Percentiles rank a stretch among this genome's conserved stretches.
Conservation (phyloP, 1,140 invertebrate species). For the Colletes gigas region DNA sequence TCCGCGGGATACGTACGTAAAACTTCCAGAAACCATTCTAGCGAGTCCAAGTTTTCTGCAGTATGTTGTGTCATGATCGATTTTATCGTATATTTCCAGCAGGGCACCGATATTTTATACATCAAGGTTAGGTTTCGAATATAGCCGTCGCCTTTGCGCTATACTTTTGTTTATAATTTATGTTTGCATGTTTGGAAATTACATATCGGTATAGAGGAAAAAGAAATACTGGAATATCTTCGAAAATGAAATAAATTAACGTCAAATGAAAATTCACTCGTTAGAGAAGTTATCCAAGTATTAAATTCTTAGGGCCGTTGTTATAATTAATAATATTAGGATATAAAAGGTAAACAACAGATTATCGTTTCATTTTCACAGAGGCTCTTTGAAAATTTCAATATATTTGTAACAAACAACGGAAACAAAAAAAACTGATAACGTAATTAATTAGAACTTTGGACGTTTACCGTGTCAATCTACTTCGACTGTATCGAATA, state of each 20-base stretch:
- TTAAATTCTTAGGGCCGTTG: no score
- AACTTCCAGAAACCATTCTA: neutral
- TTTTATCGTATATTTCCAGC: neutral
- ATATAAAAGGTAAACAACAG: neutral
- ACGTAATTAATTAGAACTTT: no score
- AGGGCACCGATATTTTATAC: slow-evolving; percentile 2
- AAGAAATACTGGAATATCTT: neutral
- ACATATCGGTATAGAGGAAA: no score
- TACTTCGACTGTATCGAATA: no score
- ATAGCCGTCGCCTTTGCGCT: no score
- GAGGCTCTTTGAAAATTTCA: no score
- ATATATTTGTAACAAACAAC: neutral
- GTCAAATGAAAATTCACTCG: slow-evolving; percentile 31
- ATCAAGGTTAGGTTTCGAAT: neutral
- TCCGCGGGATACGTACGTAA: no score
- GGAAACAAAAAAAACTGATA: neutral
- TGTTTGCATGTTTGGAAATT: no score
- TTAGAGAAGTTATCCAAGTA: neutral
- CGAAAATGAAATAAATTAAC: neutral
- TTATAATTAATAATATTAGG: no score
- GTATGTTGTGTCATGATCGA: slow-evolving; percentile 4
- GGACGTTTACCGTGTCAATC: no score
- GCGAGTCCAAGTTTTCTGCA: neutral
- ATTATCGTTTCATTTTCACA: neutral
- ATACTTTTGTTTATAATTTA: no score